Evolutionary conservation across 2,113 vertebrate species (phyloP).

Genomic region (Hiodon tergisus): DNA sequence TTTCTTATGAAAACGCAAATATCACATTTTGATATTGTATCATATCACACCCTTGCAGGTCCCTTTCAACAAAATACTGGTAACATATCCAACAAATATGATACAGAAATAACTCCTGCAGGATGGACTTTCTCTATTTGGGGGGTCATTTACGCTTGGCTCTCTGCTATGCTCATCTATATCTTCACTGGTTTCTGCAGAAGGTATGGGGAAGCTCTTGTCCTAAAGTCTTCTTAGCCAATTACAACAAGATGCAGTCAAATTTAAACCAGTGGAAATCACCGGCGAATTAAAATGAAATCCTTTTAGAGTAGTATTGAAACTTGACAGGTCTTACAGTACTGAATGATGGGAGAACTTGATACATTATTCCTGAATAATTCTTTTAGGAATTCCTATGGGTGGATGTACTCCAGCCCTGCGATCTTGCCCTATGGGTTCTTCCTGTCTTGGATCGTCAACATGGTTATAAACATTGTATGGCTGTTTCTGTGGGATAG

Average conservation of each 20-base stretch:
- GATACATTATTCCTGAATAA: neutral
- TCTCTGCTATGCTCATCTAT: conserved; percentile 57
- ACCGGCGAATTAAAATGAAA: neutral
- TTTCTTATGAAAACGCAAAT: too few relatives aligned
- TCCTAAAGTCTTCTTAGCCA: neutral
- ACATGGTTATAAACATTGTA: conserved; percentile 57
- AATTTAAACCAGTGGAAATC: too few relatives aligned
- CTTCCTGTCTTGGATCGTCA: conserved; percentile 58
- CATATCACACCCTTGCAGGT: conserved; percentile 1
- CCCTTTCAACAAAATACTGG: conserved; percentile 24
- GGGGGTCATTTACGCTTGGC: conserved; percentile 60
- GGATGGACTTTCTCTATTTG: conserved; percentile 37
- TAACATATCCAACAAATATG: conserved; percentile 22
- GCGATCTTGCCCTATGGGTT: conserved; percentile 56
- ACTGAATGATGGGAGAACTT: neutral
- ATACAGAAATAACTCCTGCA: conserved; percentile 29
- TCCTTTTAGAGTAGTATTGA: neutral
- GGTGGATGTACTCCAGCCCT: conserved; percentile 34
- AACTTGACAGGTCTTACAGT: too few relatives aligned
- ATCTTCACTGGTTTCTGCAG: conserved; percentile 50
- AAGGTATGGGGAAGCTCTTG: conserved; percentile 43
- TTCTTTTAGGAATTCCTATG: conserved; percentile 46
- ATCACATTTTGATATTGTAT: too few relatives aligned
- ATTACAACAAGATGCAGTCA: too few relatives aligned
- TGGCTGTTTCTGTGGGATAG: conserved; percentile 67